A percentile compares a stretch with the other conserved stretches of the same genome.
Conservation (phyloP, 1,140 invertebrate genomes). For the Brachionus angularis region DNA sequence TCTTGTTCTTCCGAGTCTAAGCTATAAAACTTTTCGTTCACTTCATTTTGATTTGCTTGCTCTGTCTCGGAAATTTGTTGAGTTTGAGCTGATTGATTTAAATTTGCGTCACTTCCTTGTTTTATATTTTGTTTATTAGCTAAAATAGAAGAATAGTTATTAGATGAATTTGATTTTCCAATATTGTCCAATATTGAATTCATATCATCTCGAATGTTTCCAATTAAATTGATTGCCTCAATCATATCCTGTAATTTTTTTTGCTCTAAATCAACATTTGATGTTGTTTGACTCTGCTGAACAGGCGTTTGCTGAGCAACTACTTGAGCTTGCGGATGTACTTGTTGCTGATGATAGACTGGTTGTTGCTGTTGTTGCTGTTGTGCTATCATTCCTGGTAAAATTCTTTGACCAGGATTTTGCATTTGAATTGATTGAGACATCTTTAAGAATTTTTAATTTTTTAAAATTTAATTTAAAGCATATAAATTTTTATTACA, state of each 20-base stretch:
- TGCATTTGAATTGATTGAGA: too few relatives aligned
- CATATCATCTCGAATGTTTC: constrained; percentile 15
- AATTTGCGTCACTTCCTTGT: neutral
- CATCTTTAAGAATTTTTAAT: too few relatives aligned
- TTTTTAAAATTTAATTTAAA: too few relatives aligned
- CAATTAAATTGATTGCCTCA: constrained; percentile 8
- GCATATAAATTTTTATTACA: too few relatives aligned
- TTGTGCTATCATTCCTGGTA: too few relatives aligned
- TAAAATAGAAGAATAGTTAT: neutral
- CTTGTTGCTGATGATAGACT: neutral
- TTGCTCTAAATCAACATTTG: constrained; percentile 10
- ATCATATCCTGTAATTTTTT: constrained; percentile 39
- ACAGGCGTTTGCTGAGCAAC: neutral
- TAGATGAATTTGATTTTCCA: constrained; percentile 11
- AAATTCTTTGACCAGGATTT: too few relatives aligned
- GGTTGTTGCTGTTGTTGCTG: too few relatives aligned
- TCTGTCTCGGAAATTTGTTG: constrained; percentile 6
- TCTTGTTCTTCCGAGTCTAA: neutral
- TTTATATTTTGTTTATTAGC: neutral
- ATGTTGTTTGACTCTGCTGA: neutral
- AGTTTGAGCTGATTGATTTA: neutral
- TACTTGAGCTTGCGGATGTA: neutral
- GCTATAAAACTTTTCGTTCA: neutral
- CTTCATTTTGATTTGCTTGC: neutral
- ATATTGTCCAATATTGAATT: constrained; percentile 27